Percentiles rank a stretch among this genome's conserved stretches.
These are phyloP conservation scores for Ariopsis seemanni DNA, from an alignment of 2,113 vertebrate species.

Conservation along the genomic window DNA sequence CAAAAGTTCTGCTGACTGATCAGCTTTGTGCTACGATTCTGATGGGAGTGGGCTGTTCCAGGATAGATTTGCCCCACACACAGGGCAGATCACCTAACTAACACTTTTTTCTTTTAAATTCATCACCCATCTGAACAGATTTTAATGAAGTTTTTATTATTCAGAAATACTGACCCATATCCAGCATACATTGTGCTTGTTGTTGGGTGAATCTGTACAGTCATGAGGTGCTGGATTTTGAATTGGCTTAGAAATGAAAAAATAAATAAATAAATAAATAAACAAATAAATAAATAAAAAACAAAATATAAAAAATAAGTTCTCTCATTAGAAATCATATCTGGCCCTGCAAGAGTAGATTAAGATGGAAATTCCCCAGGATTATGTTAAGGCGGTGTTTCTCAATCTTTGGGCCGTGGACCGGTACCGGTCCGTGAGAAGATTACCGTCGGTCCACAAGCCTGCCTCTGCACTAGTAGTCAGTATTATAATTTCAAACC, in stretches of 20 bases:
- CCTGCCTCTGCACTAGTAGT: too few species aligned
- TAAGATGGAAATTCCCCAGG: not conserved
- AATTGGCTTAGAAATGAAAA: not conserved
- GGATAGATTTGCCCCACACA: not conserved
- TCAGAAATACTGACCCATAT: not conserved
- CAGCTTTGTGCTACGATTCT: not conserved
- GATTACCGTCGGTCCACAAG: too few species aligned
- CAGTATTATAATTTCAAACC: too few species aligned
- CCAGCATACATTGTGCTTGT: not conserved
- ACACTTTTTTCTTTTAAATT: too few species aligned
- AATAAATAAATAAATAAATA: too few species aligned
- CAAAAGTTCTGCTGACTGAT: not conserved
- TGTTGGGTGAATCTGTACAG: not conserved
- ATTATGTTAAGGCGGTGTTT: not conserved
- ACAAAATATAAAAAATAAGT: too few species aligned
- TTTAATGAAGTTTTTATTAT: not conserved
- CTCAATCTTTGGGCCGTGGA: too few species aligned
- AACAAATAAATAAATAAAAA: not conserved
- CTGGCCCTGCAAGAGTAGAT: not conserved
- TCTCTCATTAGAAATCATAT: not conserved
- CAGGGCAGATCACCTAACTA: too few species aligned
- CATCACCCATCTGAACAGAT: too few species aligned
- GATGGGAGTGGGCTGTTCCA: not conserved
- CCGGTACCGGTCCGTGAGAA: too few species aligned
- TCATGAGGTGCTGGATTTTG: not conserved